Evolutionary conservation across 2,797 vertebrate genomes (phyloP).

Genomic region (Phalanger gymnotis): DNA sequence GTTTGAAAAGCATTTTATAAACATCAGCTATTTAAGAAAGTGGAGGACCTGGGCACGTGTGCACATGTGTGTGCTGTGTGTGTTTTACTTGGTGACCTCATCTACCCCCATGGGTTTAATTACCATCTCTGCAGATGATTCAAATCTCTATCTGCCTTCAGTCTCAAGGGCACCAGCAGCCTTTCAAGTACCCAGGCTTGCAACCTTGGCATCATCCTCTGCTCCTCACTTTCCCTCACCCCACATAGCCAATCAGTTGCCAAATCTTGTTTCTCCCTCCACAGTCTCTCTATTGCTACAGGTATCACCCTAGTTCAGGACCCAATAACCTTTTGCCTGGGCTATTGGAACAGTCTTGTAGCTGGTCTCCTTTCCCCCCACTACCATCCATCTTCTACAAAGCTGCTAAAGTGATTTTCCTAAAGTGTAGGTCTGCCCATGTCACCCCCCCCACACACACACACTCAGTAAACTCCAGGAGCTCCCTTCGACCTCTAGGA

Average conservation of each 20-base stretch:
- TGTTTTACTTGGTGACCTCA: background rate
- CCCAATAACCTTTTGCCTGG: background rate
- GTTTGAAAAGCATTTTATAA: background rate
- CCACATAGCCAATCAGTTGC: background rate
- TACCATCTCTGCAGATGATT: background rate
- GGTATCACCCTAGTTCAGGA: background rate
- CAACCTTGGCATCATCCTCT: background rate
- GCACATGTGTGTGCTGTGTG: background rate
- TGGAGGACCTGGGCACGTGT: background rate
- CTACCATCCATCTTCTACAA: background rate
- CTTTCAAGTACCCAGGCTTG: background rate
- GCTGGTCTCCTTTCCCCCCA: background rate
- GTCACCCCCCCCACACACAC: background rate
- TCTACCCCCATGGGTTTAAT: background rate
- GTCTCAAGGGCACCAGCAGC: background rate
- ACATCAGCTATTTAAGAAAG: background rate
- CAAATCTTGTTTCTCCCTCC: background rate
- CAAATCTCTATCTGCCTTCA: background rate
- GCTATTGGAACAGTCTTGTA: background rate
- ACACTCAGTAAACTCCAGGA: background rate
- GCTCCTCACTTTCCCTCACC: background rate
- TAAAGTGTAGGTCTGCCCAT: background rate
- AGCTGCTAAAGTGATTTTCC: background rate
- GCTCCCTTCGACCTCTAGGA: background rate
- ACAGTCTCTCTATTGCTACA: background rate